Evolutionary conservation across 2,888 invertebrate species (phyloP).

Genomic region (Siphlonurus alternatus): DNA sequence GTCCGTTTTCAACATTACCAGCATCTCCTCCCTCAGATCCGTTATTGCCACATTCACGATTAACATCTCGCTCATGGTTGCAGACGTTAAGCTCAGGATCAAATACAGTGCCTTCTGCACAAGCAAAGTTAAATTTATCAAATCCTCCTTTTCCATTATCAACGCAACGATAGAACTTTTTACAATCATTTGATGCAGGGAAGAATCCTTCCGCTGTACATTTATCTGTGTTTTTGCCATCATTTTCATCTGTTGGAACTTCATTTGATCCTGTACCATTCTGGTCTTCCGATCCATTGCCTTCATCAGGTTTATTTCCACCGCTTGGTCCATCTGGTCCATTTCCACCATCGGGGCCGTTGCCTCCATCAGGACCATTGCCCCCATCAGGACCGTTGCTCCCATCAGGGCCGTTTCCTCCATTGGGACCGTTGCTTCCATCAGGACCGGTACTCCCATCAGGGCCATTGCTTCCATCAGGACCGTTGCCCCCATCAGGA

Average conservation of each 20-base stretch:
- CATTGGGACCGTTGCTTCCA: neutral
- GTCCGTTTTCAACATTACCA: no score
- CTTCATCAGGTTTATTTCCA: neutral
- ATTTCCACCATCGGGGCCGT: neutral
- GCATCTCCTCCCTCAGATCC: neutral
- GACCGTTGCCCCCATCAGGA: constrained; percentile 4
- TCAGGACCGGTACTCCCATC: no score
- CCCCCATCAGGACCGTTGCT: constrained; percentile 5
- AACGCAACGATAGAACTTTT: constrained; percentile 50
- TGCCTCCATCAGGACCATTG: constrained; percentile 3
- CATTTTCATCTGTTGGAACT: neutral
- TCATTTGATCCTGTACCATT: neutral
- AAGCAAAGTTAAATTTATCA: constrained; percentile 33
- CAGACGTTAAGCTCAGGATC: constrained; percentile 37
- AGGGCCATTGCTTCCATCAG: neutral
- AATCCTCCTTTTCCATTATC: constrained; percentile 36
- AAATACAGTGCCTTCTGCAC: constrained; percentile 39
- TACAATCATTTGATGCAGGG: constrained; percentile 39
- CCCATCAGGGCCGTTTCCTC: neutral
- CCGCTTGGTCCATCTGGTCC: neutral
- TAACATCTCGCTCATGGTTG: constrained; percentile 30
- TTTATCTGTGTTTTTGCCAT: constrained; percentile 10
- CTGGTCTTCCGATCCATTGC: neutral
- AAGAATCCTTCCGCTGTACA: constrained; percentile 43
- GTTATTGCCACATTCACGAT: constrained; percentile 11